Evolutionary conservation across 2,888 invertebrate species (phyloP), one percentile per base, ranked within the genome.

Genomic region (Morpho deidamia): DNA sequence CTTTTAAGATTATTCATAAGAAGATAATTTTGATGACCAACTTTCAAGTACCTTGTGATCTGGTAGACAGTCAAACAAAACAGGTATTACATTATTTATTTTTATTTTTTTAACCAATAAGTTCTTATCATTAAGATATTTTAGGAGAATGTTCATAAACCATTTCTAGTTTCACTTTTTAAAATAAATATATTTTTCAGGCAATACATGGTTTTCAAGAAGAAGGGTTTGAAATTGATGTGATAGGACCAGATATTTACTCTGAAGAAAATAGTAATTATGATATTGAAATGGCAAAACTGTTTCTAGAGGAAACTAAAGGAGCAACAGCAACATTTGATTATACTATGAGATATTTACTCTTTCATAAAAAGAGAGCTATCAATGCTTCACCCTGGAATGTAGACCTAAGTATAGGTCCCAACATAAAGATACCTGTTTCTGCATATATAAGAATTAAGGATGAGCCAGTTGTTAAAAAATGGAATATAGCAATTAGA

Each of bases 21-120:
- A 92, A 94, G 62, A 86, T 95, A 46, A 89, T 94, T 38, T 72
- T 95, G 14, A 90, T 95, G 69, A 92, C 93, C 0, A 92, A 94
- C 68, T 92, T 95, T 52, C 64, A 73, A 53, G 68, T 68, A 49
- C 83, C 83, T 42, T 86, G 89, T 0, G 44, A 59, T 42, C 37
- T 57, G 34, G 62, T 60, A 10, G 51, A 55, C 8, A 57, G 51
- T 32, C 59, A 64, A 14, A 35, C 63, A 23, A 50, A 61, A 38
- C 55, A 55, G 58, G 65, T 65, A 56, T 12, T 11, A 49, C 12
- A 23, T 38, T 44, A 34, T 5, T 11, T n/a, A 2, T 34, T 33
- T 23, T 8, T 37, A 37, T 37, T 41, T n/a, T 41, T 33, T 33
- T 9, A 11, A 23, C 23, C 23, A 23, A n/a, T n/a, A 1, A 23